Evolutionary conservation across 35 echinoderm and acorn worm species (phyloP).

Genomic region (Eucidaris tribuloides): DNA sequence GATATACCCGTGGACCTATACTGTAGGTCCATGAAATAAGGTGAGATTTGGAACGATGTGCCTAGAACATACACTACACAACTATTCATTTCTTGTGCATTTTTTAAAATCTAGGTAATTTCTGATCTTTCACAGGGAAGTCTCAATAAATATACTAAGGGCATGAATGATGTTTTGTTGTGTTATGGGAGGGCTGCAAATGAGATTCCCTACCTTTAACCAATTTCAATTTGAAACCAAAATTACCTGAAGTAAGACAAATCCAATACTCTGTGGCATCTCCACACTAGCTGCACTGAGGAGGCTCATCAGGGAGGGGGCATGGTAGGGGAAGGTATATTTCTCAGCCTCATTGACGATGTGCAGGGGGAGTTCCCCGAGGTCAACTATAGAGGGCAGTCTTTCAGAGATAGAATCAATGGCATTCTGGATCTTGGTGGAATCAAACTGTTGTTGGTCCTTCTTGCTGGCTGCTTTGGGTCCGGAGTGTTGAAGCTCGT

Average conservation of each 20-base stretch:
- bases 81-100: too few relatives aligned
- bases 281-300: constrained; percentile 70
- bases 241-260: constrained; percentile 85
- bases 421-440: constrained; percentile 71
- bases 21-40: too few relatives aligned
- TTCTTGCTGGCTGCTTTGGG: not conserved
- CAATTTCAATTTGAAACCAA: not conserved
- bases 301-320: constrained; percentile 86
- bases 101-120: too few relatives aligned
- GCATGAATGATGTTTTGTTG: too few relatives aligned
- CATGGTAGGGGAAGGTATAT: constrained; percentile 98
- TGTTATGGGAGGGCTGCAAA: too few relatives aligned
- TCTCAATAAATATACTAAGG: too few relatives aligned
- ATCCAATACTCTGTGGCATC: constrained; percentile 94
- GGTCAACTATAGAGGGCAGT: constrained; percentile 67
- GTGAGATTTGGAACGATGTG: too few relatives aligned
- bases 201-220: too few relatives aligned
- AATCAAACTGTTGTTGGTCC: constrained; percentile 37
- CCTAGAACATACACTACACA: too few relatives aligned
- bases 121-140: too few relatives aligned
- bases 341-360: constrained; percentile 82
- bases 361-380: constrained; percentile 81
- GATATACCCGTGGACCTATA: too few relatives aligned
- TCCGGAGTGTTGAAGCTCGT: constrained; percentile 86
- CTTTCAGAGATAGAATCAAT: constrained; percentile 67